Base-by-base conservation (phyloP, 2,113 vertebrate genomes). In the Sebastes schlegelii region DNA sequence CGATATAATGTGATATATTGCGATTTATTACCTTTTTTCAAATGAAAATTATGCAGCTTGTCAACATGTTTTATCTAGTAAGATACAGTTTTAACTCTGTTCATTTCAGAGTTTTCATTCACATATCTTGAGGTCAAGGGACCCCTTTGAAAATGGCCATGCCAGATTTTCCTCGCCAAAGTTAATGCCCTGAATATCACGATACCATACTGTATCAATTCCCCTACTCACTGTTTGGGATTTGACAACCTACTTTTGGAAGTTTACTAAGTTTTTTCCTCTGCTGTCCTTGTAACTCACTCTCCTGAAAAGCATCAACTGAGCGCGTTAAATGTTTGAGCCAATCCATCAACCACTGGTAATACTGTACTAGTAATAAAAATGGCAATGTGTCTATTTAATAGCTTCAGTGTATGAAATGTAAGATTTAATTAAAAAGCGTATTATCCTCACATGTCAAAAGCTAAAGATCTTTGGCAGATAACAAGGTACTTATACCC, bases 261-360 rank as follows among this genome's bases (percentile, higher is more conserved):
- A 60, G 43, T 68, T 57, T 51, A 21, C 4, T 54, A 43, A 2
- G 6, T 70, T 74, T 26, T 23, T 51, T 21, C 40, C 42, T 62
- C 21, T 57, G 26, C 19, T 74, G 81, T 83, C 87, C 80, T 91
- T 90, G 86, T 78, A 82, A 57, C 52, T 77, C 64, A 61, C 49
- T 85, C 51, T 65, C n/a, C 49, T 0, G 77, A 77, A 90, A 74
- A 86, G 73, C 69, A 61, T 81, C 80, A 72, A 58, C 40, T 51
- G n/a, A 88, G 62, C 68, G 79, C 54, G 76, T 81, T 58, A 74
- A 70, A 68, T 80, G 75, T 70, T 82, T 71, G 48, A 72, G 49
- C 16, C 11, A 51, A 65, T 26, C 76, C 79, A 74, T 80, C 74
- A 79, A 77, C 45, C 17, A 8, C 54, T 63, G 45, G 23, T 19